Evolutionary conservation across 2,888 invertebrate genomes (phyloP).

Genomic region (Luperina nickerlii): DNA sequence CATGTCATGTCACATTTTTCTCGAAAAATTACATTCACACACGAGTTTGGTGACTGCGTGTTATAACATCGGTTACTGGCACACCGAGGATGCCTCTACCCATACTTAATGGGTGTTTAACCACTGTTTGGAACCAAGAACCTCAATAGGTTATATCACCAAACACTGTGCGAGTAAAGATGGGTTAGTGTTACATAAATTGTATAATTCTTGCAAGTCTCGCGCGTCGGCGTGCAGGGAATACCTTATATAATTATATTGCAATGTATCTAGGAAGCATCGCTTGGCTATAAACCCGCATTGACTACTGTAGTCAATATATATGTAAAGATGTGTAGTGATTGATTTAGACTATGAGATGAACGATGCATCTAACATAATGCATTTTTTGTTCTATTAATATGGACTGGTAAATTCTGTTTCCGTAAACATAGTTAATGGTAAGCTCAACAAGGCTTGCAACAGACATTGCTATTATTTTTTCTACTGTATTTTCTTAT

Average conservation of each 20-base stretch:
- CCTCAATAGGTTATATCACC: conserved; percentile 46
- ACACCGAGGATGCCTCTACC: not conserved
- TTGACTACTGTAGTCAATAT: conserved; percentile 4
- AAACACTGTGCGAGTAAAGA: not conserved
- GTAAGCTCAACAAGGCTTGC: not conserved
- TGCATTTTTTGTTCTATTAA: conserved; percentile 16
- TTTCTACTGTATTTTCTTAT: not conserved
- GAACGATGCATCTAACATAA: not conserved
- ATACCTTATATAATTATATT: conserved; percentile 51
- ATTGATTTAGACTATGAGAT: conserved; percentile 4
- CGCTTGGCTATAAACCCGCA: conserved; percentile 7
- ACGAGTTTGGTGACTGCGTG: not conserved
- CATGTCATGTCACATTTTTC: not conserved
- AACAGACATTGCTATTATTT: not conserved
- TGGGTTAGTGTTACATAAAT: conserved; percentile 40
- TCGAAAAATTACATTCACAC: not conserved
- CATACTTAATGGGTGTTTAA: conserved; percentile 44
- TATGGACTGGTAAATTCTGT: not conserved
- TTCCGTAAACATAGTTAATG: conserved; percentile 34
- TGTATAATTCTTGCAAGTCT: conserved; percentile 54
- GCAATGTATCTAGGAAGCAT: conserved; percentile 48
- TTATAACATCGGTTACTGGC: conserved; percentile 48
- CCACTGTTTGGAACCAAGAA: conserved; percentile 39
- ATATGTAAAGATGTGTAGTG: not conserved
- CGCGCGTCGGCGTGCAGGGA: conserved; percentile 38